A percentile compares a stretch with the other conserved stretches of the same genome.
phyloP scores from a whole-genome alignment of 2,797 vertebrate genomes.

The Cottoperca gobio region DNA sequence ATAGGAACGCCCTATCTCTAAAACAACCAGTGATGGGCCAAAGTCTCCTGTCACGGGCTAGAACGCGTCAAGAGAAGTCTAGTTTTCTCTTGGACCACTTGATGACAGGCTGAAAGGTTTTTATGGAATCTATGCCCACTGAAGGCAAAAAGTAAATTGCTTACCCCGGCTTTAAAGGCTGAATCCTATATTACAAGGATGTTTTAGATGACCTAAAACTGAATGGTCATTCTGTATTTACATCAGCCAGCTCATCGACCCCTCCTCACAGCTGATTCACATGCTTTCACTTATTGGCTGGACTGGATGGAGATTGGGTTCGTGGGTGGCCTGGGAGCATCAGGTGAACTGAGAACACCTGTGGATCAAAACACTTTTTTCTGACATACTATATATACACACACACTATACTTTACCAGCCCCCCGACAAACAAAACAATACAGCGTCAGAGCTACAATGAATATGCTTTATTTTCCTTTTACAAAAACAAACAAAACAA shows the following conservation, averaged over 20 bases:
- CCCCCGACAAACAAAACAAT: neutral
- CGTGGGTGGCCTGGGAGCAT: too few species aligned
- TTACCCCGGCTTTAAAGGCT: neutral
- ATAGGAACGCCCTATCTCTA: too few species aligned
- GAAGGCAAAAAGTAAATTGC: too few species aligned
- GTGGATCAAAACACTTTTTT: too few species aligned
- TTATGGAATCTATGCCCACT: too few species aligned
- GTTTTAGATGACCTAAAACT: neutral
- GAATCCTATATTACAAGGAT: neutral
- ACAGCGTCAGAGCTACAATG: constrained; percentile 86
- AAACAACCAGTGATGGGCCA: too few species aligned
- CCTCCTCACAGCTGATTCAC: neutral
- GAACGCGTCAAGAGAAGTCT: too few species aligned
- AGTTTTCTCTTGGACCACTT: too few species aligned
- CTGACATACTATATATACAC: too few species aligned
- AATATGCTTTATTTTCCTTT: constrained; percentile 98
- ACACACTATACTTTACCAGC: too few species aligned
- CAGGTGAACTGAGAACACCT: neutral
- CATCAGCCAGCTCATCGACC: neutral
- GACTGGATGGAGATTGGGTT: neutral
- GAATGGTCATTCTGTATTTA: neutral
- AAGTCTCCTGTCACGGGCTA: too few species aligned
- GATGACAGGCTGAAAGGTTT: too few species aligned
- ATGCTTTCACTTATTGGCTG: neutral
- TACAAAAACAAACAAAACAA: constrained; percentile 84